A percentile compares a stretch with the other conserved stretches of the same genome.
These are phyloP conservation scores for Drosophila hydei DNA, from an alignment of 1,140 invertebrate genomes.

Conservation along the genomic window DNA sequence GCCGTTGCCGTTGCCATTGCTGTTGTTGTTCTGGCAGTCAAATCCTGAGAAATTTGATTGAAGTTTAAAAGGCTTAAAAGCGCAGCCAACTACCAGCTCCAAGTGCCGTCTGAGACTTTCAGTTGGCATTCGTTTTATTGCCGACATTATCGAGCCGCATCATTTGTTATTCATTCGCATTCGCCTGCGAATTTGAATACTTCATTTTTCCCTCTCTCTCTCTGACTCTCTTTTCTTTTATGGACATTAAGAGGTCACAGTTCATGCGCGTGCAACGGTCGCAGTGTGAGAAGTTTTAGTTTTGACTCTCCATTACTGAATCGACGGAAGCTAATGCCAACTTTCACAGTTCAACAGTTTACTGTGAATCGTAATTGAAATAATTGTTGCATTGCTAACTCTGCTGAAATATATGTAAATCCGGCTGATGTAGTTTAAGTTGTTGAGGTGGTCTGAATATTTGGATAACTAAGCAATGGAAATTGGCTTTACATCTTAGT, in stretches of 20 bases:
- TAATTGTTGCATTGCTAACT: too few relatives aligned
- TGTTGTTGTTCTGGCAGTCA: slow-evolving; percentile 17
- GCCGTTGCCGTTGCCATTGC: slow-evolving; percentile 5
- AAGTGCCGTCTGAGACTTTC: slow-evolving; percentile 53
- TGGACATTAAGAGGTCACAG: slow-evolving; percentile 57
- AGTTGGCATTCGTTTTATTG: slow-evolving; percentile 80
- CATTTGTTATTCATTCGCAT: slow-evolving; percentile 48
- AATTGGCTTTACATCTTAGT: too few relatives aligned
- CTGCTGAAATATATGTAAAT: too few relatives aligned
- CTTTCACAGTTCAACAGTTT: slow-evolving; percentile 13
- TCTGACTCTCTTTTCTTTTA: slow-evolving; percentile 3
- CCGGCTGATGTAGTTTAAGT: too few relatives aligned
- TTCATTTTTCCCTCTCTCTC: slow-evolving; percentile 55
- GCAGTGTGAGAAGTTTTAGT: slow-evolving; percentile 37
- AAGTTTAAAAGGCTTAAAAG: slow-evolving; percentile 74
- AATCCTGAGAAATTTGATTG: slow-evolving; percentile 79
- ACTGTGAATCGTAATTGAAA: background rate
- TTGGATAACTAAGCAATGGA: too few relatives aligned
- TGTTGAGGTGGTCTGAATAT: too few relatives aligned
- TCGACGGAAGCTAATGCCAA: slow-evolving; percentile 13
- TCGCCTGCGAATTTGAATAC: slow-evolving; percentile 73
- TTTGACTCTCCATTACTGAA: slow-evolving; percentile 9
- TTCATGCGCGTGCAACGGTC: slow-evolving; percentile 57
- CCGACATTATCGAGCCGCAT: slow-evolving; percentile 68
- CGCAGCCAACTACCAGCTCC: slow-evolving; percentile 70